These are phyloP conservation scores for Noctua pronuba DNA, from an alignment of 2,888 invertebrate species.

Conservation along the genomic window DNA sequence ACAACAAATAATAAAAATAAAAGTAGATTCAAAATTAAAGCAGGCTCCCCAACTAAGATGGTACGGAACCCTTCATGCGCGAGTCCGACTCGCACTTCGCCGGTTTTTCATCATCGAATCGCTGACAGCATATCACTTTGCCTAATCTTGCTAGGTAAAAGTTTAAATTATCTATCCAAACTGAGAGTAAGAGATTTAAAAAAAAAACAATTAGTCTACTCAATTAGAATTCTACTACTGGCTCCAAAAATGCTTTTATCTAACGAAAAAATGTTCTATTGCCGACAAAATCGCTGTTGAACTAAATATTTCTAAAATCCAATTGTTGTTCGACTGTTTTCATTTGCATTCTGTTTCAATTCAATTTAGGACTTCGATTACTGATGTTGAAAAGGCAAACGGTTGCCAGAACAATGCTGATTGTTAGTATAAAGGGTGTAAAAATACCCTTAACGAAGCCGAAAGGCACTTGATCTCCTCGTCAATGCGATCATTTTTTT, in stretches of 20 bases:
- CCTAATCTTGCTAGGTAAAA: too few relatives aligned
- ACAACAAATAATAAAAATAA: too few relatives aligned
- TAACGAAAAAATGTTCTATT: not conserved
- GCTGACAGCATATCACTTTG: too few relatives aligned
- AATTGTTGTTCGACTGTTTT: conserved; percentile 18
- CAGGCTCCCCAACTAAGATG: too few relatives aligned
- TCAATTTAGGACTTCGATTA: conserved; percentile 9
- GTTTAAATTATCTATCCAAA: not conserved
- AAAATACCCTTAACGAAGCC: too few relatives aligned
- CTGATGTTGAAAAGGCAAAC: conserved; percentile 9
- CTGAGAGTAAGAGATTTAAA: not conserved
- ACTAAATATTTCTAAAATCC: conserved; percentile 20
- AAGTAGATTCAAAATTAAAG: too few relatives aligned
- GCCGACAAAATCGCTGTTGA: not conserved
- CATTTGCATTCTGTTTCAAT: conserved; percentile 30
- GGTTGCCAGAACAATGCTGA: not conserved
- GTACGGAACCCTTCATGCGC: too few relatives aligned
- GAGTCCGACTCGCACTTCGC: too few relatives aligned
- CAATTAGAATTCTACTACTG: not conserved
- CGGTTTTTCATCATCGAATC: too few relatives aligned
- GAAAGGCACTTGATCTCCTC: too few relatives aligned
- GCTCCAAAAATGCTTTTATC: not conserved
- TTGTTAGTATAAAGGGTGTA: too few relatives aligned
- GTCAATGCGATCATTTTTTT: too few relatives aligned
- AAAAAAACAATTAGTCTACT: not conserved